phyloP scores from a whole-genome alignment of 2,797 vertebrate species.

The Channallabes apus region DNA sequence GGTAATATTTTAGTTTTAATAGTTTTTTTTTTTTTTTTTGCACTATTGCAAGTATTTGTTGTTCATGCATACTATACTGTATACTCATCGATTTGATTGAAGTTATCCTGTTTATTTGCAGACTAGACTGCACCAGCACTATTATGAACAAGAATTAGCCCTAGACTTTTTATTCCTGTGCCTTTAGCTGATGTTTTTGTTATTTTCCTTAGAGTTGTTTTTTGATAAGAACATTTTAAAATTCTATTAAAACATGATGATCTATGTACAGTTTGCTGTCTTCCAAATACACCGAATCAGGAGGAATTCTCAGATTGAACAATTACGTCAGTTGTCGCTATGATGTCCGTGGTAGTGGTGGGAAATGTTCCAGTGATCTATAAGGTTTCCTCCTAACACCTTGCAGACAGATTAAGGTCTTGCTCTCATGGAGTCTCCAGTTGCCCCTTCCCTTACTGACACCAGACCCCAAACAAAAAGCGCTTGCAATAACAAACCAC shows the following conservation, averaged over 20 bases:
- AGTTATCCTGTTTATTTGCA: not conserved
- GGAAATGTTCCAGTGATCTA: not conserved
- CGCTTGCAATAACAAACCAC: constrained; percentile 58
- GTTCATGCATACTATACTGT: not conserved
- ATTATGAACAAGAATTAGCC: not conserved
- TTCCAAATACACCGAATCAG: not conserved
- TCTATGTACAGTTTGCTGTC: not conserved
- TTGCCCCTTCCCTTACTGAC: constrained; percentile 61
- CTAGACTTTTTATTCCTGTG: not conserved
- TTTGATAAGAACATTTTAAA: too few relatives aligned
- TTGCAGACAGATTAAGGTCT: constrained; percentile 65
- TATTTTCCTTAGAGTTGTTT: not conserved
- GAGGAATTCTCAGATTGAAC: not conserved
- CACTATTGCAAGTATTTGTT: not conserved
- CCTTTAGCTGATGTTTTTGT: not conserved
- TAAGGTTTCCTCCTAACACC: not conserved
- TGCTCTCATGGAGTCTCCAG: constrained; percentile 60
- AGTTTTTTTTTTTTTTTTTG: not conserved
- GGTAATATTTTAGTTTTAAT: not conserved
- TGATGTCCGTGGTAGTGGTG: too few relatives aligned
- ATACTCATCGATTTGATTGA: not conserved
- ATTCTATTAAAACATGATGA: not conserved
- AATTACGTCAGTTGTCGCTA: not conserved
- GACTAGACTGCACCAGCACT: not conserved
- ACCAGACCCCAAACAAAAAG: constrained; percentile 37